A percentile compares a stretch with the other conserved stretches of the same genome.
Evolutionary conservation across 1,140 invertebrate species (phyloP).

Genomic region (Halotydeus destructor): DNA sequence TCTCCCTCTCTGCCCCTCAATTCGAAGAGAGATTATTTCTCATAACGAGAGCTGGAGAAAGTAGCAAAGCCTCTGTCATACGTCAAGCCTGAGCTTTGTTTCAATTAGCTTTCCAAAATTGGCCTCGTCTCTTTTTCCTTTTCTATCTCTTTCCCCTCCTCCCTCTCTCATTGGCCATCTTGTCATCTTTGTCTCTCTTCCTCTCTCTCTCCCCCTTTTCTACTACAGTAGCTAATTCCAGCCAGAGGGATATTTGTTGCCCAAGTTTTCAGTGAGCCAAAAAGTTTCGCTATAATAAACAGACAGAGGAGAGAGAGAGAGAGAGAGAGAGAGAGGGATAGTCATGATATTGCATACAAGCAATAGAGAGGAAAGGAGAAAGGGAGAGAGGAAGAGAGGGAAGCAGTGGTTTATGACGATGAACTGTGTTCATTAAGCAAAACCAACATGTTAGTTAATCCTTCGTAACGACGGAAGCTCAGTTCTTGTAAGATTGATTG

Average conservation of each 20-base stretch:
- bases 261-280: background rate
- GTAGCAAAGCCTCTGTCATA: background rate
- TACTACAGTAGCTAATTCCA: background rate
- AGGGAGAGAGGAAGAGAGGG: background rate
- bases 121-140: background rate
- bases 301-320: background rate
- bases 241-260: background rate
- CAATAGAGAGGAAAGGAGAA: background rate
- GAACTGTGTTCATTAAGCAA: too few relatives aligned
- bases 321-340: background rate
- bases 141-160: background rate
- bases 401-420: background rate
- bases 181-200: background rate
- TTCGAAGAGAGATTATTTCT: background rate
- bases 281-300: background rate
- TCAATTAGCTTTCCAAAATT: background rate
- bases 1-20: too few relatives aligned
- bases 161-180: background rate
- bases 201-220: background rate
- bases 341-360: background rate
- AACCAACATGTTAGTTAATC: conserved; percentile 1
- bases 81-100: background rate
- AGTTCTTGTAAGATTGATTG: background rate
- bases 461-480: background rate
- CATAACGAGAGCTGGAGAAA: background rate